Evolutionary conservation across 1,140 invertebrate species (phyloP).

Genomic region (Probaryconus sp.): DNA sequence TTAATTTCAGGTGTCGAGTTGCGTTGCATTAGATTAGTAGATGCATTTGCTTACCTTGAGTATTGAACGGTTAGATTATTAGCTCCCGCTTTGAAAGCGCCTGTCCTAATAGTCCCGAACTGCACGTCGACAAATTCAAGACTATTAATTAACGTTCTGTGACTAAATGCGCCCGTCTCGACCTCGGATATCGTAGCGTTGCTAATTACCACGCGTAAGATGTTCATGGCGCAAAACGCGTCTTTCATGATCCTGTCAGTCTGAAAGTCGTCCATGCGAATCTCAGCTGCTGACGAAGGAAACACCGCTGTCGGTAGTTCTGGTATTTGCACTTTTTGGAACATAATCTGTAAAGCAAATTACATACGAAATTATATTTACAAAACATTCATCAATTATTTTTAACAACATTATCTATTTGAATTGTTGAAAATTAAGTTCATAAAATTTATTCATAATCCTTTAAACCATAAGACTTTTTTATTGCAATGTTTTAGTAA

Average conservation of each 20-base stretch:
- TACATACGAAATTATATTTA: neutral
- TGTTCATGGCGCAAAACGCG: slow-evolving; percentile 83
- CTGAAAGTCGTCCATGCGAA: slow-evolving; percentile 80
- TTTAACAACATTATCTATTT: too few species aligned
- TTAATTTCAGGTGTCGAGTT: neutral
- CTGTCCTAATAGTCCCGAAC: slow-evolving; percentile 79
- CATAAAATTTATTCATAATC: too few species aligned
- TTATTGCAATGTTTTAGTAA: neutral
- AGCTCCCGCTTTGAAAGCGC: slow-evolving; percentile 82
- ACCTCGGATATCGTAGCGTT: slow-evolving; percentile 81
- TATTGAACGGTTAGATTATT: slow-evolving; percentile 82
- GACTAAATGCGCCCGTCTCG: slow-evolving; percentile 82
- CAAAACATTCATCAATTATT: too few species aligned
- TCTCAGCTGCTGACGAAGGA: slow-evolving; percentile 81
- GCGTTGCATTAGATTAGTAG: too few species aligned
- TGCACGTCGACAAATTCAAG: slow-evolving; percentile 81
- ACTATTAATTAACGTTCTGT: slow-evolving; percentile 81
- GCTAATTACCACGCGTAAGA: slow-evolving; percentile 81
- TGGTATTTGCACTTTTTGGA: slow-evolving; percentile 81
- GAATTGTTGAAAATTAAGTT: too few species aligned
- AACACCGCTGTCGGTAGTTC: slow-evolving; percentile 82
- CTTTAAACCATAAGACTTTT: too few species aligned
- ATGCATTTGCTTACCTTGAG: slow-evolving; percentile 79
- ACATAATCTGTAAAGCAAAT: slow-evolving; percentile 80
- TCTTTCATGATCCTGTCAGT: slow-evolving; percentile 79